Conservation (phyloP, 2,797 vertebrate species). For the Podargus strigoides region DNA sequence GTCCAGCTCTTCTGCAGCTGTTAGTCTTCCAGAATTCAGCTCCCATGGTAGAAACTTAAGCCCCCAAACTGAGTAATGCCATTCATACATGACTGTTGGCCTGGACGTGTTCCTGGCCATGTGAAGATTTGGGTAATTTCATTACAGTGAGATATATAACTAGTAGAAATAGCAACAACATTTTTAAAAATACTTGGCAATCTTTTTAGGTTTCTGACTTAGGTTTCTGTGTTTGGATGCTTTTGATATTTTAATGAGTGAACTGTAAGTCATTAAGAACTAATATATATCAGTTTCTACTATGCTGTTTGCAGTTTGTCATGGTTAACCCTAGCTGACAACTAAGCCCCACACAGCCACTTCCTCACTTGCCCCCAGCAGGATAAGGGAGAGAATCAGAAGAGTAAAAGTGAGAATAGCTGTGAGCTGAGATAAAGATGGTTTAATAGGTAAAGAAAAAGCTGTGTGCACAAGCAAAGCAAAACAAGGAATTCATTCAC, state of each 20-base stretch:
- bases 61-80: background rate
- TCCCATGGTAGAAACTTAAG: background rate
- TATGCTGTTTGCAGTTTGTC: background rate
- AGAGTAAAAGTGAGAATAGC: too few species aligned
- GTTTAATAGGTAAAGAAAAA: too few species aligned
- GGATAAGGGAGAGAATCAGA: too few species aligned
- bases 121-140: background rate
- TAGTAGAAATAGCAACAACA: background rate
- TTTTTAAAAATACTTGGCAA: background rate
- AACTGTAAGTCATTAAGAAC: background rate
- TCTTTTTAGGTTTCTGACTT: background rate
- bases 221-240: background rate
- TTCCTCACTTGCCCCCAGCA: too few species aligned
- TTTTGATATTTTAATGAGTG: background rate
- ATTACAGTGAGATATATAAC: background rate
- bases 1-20: background rate
- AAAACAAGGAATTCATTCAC: too few species aligned
- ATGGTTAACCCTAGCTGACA: too few species aligned
- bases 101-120: background rate
- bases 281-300: background rate
- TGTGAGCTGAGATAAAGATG: too few species aligned
- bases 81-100: background rate
- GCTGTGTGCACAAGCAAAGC: too few species aligned
- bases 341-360: too few species aligned
- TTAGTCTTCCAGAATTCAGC: background rate